Evolutionary conservation across 2,888 invertebrate genomes (phyloP), one percentile per base, ranked within the genome.

Genomic region (Pinctada fucata): DNA sequence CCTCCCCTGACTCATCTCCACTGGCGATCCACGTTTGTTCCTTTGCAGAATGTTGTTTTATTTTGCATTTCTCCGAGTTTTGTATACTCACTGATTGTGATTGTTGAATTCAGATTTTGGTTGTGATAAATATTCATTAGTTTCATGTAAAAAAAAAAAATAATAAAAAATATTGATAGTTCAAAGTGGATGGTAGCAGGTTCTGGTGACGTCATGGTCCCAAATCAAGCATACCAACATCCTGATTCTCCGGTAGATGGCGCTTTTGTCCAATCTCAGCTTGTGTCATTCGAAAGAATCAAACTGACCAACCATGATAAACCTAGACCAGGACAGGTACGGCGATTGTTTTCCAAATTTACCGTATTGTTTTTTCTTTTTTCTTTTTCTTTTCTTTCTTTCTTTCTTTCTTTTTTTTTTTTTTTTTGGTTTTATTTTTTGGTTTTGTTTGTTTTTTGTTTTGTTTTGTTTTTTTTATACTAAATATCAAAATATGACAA

Each of bases 141-240:
- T 10, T 10, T 10, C 58, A 10, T 58, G 13, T 10, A 58, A 58
- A 13, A 10, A 58, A 58, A 13, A 58, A 58, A 58, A 58, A 31
- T 31, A 31, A 31, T 31, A 31, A 31, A 31, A 31, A 31, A 51
- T 10, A 63, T 52, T 77, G 82, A 48, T 79, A 90, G 89, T 79
- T 90, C 89, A 45, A 87, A 86, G 65, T 90, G 89, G 89, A 88
- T 88, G 88, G 84, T 88, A 3, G 86, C 89, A 2, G 89, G 89
- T 3, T 79, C 84, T 31, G 88, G 87, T 3, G 89, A 90, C 8
- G 65, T 68, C 1, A 80, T 83, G 71, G 78, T 79, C 6, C 79
- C 79, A 2, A 71, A 83, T 45, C 86, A 87, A 74, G 65, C 70
- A 3, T 87, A 88, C 73, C 68, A 73, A 5, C 86, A 88, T 52